Base-by-base conservation (phyloP, 2,888 invertebrate species). In the Synanthedon vespiformis region DNA sequence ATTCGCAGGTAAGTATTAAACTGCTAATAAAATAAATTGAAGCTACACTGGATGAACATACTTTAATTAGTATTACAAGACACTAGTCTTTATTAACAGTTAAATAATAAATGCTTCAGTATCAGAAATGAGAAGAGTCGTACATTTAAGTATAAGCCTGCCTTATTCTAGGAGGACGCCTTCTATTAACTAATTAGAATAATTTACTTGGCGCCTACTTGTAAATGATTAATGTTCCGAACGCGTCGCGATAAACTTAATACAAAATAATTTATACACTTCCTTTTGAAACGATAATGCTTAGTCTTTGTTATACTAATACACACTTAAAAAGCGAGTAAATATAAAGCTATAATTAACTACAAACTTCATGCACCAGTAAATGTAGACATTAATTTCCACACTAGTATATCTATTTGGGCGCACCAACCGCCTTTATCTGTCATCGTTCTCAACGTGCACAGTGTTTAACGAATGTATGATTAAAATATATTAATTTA, bases 351-450 rank as follows among this genome's bases (percentile, higher is more conserved):
- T 84, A 83, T 82, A 86, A 86, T 87, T 87, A 87, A 86, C 78
- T 80, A 80, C 80, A 68, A 80, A 80, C 86, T 87, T 87, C 87
- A 87, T 87, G 88, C 88, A 85, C 86, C 84, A 86, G 86, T 87
- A 84, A 87, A 87, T 87, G 82, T 83, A 85, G 83, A 85, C 88
- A 87, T 87, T 88, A 86, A 87, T 88, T 87, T 87, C 83, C 83
- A 86, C 86, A 85, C 86, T 84, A 86, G 78, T 86, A 84, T 87
- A 86, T 86, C 86, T 85, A 84, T 86, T 86, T 86, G 86, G 86
- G 85, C 80, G 75, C 81, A 77, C 85, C 82, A 75, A 76, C 81
- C 81, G 85, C 83, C 81, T 87, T 87, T 87, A 87, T 87, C 86
- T 85, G 84, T 87, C 84, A 86, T 86, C 83, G 76, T 84, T 82